These are phyloP conservation scores for Eristalis intricaria DNA, from an alignment of 2,888 invertebrate species.

Conservation along the genomic window DNA sequence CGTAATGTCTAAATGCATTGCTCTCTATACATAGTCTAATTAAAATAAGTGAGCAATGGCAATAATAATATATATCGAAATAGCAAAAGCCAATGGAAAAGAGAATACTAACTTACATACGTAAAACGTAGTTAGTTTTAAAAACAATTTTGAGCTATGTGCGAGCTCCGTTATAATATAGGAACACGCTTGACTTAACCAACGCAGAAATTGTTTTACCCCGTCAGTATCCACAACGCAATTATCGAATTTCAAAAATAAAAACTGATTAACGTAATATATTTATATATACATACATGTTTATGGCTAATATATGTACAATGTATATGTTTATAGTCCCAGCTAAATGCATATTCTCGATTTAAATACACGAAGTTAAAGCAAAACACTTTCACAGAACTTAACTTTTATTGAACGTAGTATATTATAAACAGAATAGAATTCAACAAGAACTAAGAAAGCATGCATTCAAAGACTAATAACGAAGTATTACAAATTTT, in stretches of 20 bases:
- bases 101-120: constrained; percentile 36
- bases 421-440: constrained; percentile 19
- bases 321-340: constrained; percentile 74
- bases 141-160: constrained; percentile 52
- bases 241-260: constrained; percentile 61
- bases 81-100: constrained; percentile 20
- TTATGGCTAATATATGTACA: constrained; percentile 78
- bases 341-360: constrained; percentile 45
- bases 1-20: neutral
- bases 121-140: neutral
- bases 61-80: neutral
- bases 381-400: constrained; percentile 35
- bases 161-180: constrained; percentile 68
- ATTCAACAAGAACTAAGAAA: constrained; percentile 43
- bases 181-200: constrained; percentile 55
- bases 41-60: neutral
- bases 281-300: constrained; percentile 55
- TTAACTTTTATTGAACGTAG: neutral
- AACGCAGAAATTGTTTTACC: constrained; percentile 55
- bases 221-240: constrained; percentile 49
- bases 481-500: constrained; percentile 50
- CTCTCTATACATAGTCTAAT: neutral
- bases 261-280: constrained; percentile 31
- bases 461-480: constrained; percentile 49
- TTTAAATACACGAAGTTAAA: constrained; percentile 58